Conservation (phyloP, 2,113 vertebrate genomes). For the Mesitornis unicolor region DNA sequence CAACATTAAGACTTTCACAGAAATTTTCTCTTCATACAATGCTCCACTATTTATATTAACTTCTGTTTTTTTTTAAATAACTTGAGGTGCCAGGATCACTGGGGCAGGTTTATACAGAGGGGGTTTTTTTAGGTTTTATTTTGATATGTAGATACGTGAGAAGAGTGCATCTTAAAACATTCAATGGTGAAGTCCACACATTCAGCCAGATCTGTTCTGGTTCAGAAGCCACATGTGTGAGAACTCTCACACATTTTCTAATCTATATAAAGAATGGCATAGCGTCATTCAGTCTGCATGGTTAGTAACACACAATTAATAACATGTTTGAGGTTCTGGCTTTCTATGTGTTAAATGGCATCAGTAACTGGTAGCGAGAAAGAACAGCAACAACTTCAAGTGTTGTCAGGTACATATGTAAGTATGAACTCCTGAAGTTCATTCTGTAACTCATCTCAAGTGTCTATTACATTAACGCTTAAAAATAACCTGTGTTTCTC, state of each 20-base stretch:
- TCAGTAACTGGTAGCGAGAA: background rate
- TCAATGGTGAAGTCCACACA: background rate
- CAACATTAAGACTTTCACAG: background rate
- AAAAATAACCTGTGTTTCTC: background rate
- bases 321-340: background rate
- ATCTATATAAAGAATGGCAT: background rate
- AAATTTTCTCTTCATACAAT: background rate
- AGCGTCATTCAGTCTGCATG: background rate
- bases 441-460: background rate
- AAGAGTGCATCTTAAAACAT: background rate
- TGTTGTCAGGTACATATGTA: background rate
- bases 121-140: background rate
- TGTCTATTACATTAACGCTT: background rate
- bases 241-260: background rate
- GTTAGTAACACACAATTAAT: background rate
- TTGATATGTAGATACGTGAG: background rate
- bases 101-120: background rate
- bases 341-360: background rate
- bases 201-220: background rate
- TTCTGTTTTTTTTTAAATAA: background rate
- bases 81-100: background rate
- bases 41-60: background rate
- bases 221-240: background rate
- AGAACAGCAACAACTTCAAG: background rate
- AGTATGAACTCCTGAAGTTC: background rate